Conservation (phyloP, 35 echinoderm and acorn worm species). For the Patiria miniata region DNA sequence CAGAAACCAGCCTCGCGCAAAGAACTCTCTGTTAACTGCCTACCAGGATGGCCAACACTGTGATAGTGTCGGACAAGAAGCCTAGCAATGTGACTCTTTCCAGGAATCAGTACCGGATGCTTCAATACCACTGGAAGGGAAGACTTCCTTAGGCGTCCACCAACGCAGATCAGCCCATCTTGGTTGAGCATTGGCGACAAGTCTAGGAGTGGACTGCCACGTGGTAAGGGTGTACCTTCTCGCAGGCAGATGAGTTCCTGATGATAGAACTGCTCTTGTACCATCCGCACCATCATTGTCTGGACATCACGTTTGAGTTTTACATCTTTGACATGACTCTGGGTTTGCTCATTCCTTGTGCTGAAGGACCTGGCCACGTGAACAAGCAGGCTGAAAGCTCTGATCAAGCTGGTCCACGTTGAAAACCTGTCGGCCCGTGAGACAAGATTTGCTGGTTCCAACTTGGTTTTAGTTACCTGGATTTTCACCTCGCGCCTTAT, state of each 20-base stretch:
- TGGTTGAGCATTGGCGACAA: slow-evolving; percentile 37
- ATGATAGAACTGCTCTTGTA: slow-evolving; percentile 6
- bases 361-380: not conserved
- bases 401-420: not conserved
- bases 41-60: not conserved
- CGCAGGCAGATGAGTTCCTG: not conserved
- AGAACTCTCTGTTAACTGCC: slow-evolving; percentile 37
- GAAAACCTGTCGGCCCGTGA: not conserved
- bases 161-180: slow-evolving; percentile 49
- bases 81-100: slow-evolving; percentile 3
- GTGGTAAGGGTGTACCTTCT: too few species aligned
- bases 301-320: not conserved
- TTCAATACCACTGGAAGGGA: not conserved
- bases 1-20: slow-evolving; percentile 30
- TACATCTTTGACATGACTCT: not conserved
- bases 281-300: not conserved
- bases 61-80: not conserved
- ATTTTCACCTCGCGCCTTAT: slow-evolving; percentile 21
- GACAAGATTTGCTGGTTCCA: not conserved
- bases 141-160: slow-evolving; percentile 33
- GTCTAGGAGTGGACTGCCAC: slow-evolving; percentile 1
- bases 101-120: slow-evolving; percentile 50
- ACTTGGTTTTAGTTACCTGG: not conserved
- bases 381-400: not conserved
- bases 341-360: not conserved